Base-by-base conservation (phyloP, 2,113 vertebrate species). In the Dicerorhinus sumatrensis region DNA sequence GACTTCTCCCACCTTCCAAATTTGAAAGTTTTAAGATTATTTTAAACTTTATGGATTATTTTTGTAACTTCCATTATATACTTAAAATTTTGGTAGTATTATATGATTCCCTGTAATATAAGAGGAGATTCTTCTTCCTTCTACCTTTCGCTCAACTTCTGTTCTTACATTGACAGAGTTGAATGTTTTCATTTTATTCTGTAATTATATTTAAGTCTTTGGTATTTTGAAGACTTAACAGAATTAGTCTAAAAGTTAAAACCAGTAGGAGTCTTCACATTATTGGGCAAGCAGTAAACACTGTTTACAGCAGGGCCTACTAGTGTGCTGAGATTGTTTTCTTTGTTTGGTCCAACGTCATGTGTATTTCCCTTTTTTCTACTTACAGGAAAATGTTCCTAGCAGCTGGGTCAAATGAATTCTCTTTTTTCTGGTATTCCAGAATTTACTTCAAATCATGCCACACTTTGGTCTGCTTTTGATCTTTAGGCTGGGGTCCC, bases 311-410 rank as follows among this genome's bases (percentile, higher is more conserved):
- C 29, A 51, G 25, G 65, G 7, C 8, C 58, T 56, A 42, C 29
- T 21, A 76, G 13, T 46, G 11, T 69, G 25, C 70, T 93, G 14
- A 79, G 63, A 36, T 51, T 88, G 39, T 80, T 51, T 80, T 63
- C 20, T 73, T 39, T 6, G 51, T 69, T 96, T 82, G 51, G 92
- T 65, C 33, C 48, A 70, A 46, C 42, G 10, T 82, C 79, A n/a
- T 60, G 54, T 96, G 48, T 73, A 79, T 48, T 89, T 95, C 94
- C 75, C 36, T 13, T 51, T 94, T 75, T 94, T 86, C 54, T 8
- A 70, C 31, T 70, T 65, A 70, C 2, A 86, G 69, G 54, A 69
- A 84, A 76, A 82, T 86, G 29, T 58, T 58, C 65, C 36, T 17
- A 58, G 16, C n/a, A 58, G 42, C 27, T 58, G 18, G 39, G 39